Percentiles rank a stretch among this genome's conserved stretches.
These are phyloP conservation scores for Phyllostomus discolor DNA, from an alignment of 2,113 vertebrate genomes.

Conservation along the genomic window DNA sequence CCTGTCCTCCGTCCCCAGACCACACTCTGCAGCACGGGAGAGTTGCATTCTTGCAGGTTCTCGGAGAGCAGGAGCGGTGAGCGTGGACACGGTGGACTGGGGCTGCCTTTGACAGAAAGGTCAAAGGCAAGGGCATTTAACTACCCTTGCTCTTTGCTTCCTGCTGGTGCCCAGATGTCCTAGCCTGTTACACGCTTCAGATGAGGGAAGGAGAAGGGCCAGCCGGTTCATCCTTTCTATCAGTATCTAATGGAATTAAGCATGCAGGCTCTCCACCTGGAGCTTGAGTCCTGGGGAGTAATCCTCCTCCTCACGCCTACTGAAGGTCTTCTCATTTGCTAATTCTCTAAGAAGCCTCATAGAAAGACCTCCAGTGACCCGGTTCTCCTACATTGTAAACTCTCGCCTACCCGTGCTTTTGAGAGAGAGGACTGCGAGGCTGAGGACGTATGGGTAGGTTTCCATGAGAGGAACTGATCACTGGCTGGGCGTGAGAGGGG, in stretches of 20 bases:
- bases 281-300: background rate
- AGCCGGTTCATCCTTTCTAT: background rate
- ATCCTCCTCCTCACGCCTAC: background rate
- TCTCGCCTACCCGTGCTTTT: background rate
- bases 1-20: background rate
- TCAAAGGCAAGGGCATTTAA: background rate
- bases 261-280: background rate
- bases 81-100: background rate
- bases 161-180: background rate
- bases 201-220: background rate
- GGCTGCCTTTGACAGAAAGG: background rate
- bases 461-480: background rate
- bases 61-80: background rate
- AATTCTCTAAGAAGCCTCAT: background rate
- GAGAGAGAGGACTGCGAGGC: background rate
- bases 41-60: background rate
- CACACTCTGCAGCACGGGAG: background rate
- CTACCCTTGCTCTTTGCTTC: background rate
- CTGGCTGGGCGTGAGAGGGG: no score
- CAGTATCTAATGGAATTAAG: background rate
- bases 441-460: background rate
- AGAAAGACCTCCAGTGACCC: background rate
- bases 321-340: background rate
- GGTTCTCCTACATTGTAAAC: background rate
- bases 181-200: background rate